Conservation (phyloP, 2,113 vertebrate species). For the Ictidomys tridecemlineatus region DNA sequence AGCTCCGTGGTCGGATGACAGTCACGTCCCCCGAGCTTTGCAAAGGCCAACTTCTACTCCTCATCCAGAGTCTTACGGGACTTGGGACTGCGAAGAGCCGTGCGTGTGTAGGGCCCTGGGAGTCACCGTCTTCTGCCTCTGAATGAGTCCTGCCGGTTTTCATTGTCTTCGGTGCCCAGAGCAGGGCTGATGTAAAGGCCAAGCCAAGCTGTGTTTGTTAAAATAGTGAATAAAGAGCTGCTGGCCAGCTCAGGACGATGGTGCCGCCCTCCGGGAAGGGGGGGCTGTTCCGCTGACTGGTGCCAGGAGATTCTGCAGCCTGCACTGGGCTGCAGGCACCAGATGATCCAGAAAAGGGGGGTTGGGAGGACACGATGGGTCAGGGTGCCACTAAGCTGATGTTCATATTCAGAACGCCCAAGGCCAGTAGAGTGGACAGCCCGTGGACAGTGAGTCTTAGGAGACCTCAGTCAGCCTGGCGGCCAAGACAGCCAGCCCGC, state of each 20-base stretch:
- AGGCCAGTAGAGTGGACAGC: neutral
- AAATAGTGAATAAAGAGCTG: neutral
- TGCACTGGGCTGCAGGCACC: neutral
- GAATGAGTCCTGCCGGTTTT: neutral
- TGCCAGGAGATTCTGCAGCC: neutral
- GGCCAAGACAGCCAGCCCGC: accelerated
- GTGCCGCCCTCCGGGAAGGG: neutral
- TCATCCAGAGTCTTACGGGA: neutral
- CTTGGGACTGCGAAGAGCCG: neutral
- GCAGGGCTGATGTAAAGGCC: neutral
- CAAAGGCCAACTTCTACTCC: neutral
- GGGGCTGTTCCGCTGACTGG: neutral
- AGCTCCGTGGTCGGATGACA: too few relatives aligned
- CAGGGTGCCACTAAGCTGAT: neutral
- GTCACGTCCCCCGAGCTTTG: neutral
- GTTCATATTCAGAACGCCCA: neutral
- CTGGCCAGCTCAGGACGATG: neutral
- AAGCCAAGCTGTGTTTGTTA: neutral
- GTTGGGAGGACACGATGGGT: neutral
- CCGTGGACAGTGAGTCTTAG: neutral
- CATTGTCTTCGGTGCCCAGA: neutral
- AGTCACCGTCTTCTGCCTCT: neutral
- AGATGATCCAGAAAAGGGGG: neutral
- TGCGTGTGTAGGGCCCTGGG: neutral
- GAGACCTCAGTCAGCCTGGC: neutral